Base-by-base conservation (phyloP, 2,888 invertebrate genomes). In the Branchipolynoe longqiensis region DNA sequence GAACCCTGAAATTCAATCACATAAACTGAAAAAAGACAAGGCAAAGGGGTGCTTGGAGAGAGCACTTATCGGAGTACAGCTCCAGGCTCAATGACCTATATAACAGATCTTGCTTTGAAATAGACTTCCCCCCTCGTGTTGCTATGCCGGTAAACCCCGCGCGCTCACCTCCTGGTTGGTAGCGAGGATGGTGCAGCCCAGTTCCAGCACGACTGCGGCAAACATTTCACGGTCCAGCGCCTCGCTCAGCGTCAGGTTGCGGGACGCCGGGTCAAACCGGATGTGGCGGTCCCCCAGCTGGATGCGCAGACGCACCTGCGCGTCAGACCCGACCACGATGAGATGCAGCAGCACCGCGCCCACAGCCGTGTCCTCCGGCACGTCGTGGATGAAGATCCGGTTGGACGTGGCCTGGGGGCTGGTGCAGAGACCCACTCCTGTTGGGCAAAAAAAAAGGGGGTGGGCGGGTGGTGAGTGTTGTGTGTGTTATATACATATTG, bases 361-460 rank as follows among this genome's bases (percentile, higher is more conserved):
- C 28, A 83, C 64, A 64, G 25, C 33, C 36, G 56, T 56, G 83
- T 40, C 41, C 31, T 83, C 83, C 25, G 83, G 83, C 18, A 83
- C 64, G 31, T 83, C 41, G 28, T 83, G 56, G 41, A 83, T 59
- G 83, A 83, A 83, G 62, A 83, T 64, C 8, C 64, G 38, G 33
- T 59, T 59, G 12, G 58, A 58, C 1, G 33, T 64, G 59, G 59
- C 59, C 25, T 64, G 62, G 4, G 62, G 64, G 33, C 83, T 83
- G 4, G 83, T 83, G 41, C 83, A 83, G 2, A 83, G 40, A 4
- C 78, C 78, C 1, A 41, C 78, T 12, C 69, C 69, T 69, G 36
- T 33, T 12, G 18, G 38, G 36, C 22, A 22, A 69, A 38, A 48
- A 18, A 3, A 38, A 22, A 69, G 38, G 18, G 22, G n/a, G n/a